Percentiles rank a stretch among this genome's conserved stretches.
Conservation (phyloP, 2,888 invertebrate species). For the Prenolepis imparis region DNA sequence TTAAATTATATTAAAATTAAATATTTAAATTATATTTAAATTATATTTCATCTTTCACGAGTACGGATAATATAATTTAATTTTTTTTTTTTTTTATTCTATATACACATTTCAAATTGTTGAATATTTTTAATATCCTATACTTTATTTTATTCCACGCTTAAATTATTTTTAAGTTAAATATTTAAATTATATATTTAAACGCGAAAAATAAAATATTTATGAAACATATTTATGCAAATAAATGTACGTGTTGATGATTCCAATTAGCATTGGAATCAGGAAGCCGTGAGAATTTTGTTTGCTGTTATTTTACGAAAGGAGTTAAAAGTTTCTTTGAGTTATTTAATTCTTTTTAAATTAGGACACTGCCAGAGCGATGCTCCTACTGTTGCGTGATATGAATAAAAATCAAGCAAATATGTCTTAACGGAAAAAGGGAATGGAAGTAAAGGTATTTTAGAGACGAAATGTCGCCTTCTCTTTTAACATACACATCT, state of each 20-base stretch:
- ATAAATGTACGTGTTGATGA: neutral
- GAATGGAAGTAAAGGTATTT: neutral
- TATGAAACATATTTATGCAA: too few relatives aligned
- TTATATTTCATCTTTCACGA: neutral
- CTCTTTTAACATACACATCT: neutral
- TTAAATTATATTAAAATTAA: neutral
- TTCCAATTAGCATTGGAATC: neutral
- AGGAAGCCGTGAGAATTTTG: neutral
- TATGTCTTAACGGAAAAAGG: neutral
- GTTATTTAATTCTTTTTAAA: neutral
- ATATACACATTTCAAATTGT: neutral
- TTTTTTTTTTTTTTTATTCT: neutral
- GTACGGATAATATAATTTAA: neutral
- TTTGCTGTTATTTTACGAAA: neutral
- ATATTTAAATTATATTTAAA: too few relatives aligned
- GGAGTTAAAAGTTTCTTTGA: neutral
- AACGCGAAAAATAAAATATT: too few relatives aligned
- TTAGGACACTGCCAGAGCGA: neutral
- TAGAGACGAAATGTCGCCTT: neutral
- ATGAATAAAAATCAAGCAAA: neutral
- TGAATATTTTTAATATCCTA: neutral
- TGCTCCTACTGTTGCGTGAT: neutral
- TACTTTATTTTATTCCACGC: neutral
- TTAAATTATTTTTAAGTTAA: neutral
- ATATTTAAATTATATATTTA: too few relatives aligned